These are phyloP conservation scores for Notarius quadriscutis DNA, from an alignment of 2,113 vertebrate species.

Conservation along the genomic window DNA sequence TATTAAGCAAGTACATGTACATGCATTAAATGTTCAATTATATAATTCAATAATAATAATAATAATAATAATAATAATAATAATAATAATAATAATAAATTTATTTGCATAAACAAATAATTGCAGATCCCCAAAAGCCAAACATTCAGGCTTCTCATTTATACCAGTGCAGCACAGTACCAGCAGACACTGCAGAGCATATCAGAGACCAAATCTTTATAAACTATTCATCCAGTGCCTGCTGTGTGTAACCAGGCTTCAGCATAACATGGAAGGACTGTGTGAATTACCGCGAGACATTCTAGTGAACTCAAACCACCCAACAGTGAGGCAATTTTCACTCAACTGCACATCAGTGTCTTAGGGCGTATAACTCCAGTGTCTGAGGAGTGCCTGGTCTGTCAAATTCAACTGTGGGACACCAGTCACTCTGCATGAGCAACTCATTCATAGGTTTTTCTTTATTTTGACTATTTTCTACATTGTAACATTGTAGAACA, in stretches of 20 bases:
- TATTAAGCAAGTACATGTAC: background rate
- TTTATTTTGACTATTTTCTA: too few relatives aligned
- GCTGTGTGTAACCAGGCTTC: background rate
- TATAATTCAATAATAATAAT: background rate
- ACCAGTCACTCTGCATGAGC: conserved; percentile 14
- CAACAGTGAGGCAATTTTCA: conserved; percentile 36
- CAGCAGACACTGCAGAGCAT: background rate
- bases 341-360: background rate
- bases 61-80: background rate
- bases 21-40: background rate
- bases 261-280: conserved; percentile 5
- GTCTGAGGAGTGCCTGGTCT: conserved; percentile 33
- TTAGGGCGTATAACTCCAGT: background rate
- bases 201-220: background rate
- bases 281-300: conserved; percentile 39
- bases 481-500: too few relatives aligned
- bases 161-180: background rate
- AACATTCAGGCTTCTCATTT: background rate
- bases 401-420: conserved; percentile 27
- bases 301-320: conserved; percentile 17
- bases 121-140: background rate
- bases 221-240: background rate
- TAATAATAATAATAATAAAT: background rate
- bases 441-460: background rate
- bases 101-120: background rate